Percentiles rank a stretch among this genome's conserved stretches.
Conservation (phyloP, 2,113 vertebrate genomes). For the Bagarius yarrelli region DNA sequence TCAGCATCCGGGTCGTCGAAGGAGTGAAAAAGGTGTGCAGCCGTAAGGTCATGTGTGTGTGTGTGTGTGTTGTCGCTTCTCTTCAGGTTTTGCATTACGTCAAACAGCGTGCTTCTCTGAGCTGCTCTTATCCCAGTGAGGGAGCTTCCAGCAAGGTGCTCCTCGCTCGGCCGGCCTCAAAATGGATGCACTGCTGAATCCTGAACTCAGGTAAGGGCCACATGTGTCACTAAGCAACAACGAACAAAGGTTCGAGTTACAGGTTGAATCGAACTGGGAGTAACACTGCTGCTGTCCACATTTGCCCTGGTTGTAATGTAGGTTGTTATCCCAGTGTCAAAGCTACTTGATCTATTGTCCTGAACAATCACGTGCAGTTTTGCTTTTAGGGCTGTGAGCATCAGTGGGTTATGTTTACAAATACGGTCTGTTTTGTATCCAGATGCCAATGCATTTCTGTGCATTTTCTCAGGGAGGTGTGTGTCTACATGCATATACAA, state of each 20-base stretch:
- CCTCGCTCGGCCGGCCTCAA: slow-evolving; percentile 65
- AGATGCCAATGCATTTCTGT: too few relatives aligned
- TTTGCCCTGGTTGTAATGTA: background rate
- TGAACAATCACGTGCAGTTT: background rate
- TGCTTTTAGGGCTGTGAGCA: background rate
- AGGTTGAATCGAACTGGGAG: background rate
- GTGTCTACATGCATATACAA: too few relatives aligned
- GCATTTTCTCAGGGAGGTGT: too few relatives aligned
- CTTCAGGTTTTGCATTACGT: slow-evolving; percentile 71
- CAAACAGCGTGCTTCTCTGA: slow-evolving; percentile 73
- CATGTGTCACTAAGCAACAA: background rate
- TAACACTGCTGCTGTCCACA: background rate
- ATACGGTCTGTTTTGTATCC: too few relatives aligned
- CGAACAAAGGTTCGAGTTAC: background rate
- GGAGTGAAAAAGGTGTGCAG: background rate
- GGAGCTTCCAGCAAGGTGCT: slow-evolving; percentile 67
- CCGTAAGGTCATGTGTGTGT: slow-evolving; percentile 32
- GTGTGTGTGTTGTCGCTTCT: slow-evolving; percentile 62
- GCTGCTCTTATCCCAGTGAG: slow-evolving; percentile 69
- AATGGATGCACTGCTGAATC: slow-evolving; percentile 74
- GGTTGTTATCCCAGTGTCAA: background rate
- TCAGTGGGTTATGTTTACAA: background rate
- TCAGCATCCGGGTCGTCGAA: background rate
- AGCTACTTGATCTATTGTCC: background rate
- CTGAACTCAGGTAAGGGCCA: slow-evolving; percentile 71